Evolutionary conservation across 2,113 vertebrate genomes (phyloP).

Genomic region (Hylia prasina): DNA sequence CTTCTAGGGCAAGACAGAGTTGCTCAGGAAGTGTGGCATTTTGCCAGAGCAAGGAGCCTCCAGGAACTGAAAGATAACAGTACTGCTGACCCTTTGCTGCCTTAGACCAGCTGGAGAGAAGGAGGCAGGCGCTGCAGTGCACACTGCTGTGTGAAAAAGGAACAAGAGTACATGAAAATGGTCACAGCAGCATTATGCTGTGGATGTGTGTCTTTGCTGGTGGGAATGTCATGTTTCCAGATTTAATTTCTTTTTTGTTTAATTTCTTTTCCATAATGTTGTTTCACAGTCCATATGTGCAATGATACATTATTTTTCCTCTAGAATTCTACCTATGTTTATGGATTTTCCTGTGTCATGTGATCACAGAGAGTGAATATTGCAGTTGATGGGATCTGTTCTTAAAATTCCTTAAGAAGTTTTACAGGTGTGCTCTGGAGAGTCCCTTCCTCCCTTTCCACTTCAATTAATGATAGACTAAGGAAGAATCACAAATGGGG

Average conservation of each 20-base stretch:
- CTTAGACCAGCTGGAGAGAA: not conserved
- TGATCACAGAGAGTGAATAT: not conserved
- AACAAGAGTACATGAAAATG: not conserved
- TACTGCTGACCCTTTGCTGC: not conserved
- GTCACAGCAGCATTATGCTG: not conserved
- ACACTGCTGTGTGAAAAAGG: not conserved
- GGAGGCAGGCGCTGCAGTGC: not conserved
- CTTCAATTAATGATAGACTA: not conserved
- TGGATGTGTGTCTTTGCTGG: not conserved
- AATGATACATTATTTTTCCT: not conserved
- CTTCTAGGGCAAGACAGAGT: not conserved
- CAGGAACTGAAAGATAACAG: not conserved
- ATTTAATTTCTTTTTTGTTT: not conserved
- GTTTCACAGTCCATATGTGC: not conserved
- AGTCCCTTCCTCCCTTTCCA: not conserved
- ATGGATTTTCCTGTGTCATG: not conserved
- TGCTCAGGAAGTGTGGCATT: constrained; percentile 19
- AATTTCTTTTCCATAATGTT: not conserved
- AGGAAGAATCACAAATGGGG: not conserved
- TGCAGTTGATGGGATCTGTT: not conserved
- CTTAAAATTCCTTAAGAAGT: not conserved
- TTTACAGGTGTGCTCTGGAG: not conserved
- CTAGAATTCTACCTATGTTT: not conserved
- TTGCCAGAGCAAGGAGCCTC: constrained; percentile 26
- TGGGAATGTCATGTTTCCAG: not conserved